A percentile compares a stretch with the other conserved stretches of the same genome.
Evolutionary conservation across 1,140 invertebrate genomes (phyloP).

Genomic region (Plectrocnemia conspersa): DNA sequence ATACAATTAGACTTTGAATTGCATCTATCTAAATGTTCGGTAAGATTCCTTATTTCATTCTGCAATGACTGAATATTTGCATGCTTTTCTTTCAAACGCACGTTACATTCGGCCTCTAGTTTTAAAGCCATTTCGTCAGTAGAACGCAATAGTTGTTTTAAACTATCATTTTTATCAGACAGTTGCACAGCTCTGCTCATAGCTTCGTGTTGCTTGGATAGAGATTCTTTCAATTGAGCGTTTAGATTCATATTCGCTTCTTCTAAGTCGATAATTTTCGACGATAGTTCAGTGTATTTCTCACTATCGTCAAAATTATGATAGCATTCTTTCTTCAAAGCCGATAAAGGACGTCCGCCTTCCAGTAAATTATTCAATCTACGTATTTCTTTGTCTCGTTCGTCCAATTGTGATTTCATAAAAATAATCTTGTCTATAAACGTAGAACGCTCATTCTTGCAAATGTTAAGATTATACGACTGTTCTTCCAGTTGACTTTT

Average conservation of each 20-base stretch:
- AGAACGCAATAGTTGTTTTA: constrained; percentile 63
- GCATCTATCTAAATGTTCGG: constrained; percentile 36
- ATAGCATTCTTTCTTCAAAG: constrained; percentile 55
- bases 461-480: constrained; percentile 37
- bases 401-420: constrained; percentile 44
- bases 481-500: constrained; percentile 8
- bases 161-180: constrained; percentile 60
- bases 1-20: constrained; percentile 40
- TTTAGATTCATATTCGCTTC: constrained; percentile 12
- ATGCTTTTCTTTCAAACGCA: constrained; percentile 42
- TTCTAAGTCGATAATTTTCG: constrained; percentile 50
- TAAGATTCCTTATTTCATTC: not conserved
- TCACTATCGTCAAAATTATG: constrained; percentile 47
- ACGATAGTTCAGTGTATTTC: constrained; percentile 41
- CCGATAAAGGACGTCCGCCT: constrained; percentile 55
- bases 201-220: constrained; percentile 68
- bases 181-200: constrained; percentile 64
- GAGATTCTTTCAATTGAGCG: constrained; percentile 44
- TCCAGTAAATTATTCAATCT: constrained; percentile 59
- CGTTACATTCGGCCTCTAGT: constrained; percentile 62
- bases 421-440: constrained; percentile 44
- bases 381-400: constrained; percentile 60
- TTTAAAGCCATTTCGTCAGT: constrained; percentile 63
- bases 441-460: constrained; percentile 41
- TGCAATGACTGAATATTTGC: constrained; percentile 20